These are phyloP conservation scores for Mimas tiliae DNA, from an alignment of 2,888 invertebrate species.

Conservation along the genomic window DNA sequence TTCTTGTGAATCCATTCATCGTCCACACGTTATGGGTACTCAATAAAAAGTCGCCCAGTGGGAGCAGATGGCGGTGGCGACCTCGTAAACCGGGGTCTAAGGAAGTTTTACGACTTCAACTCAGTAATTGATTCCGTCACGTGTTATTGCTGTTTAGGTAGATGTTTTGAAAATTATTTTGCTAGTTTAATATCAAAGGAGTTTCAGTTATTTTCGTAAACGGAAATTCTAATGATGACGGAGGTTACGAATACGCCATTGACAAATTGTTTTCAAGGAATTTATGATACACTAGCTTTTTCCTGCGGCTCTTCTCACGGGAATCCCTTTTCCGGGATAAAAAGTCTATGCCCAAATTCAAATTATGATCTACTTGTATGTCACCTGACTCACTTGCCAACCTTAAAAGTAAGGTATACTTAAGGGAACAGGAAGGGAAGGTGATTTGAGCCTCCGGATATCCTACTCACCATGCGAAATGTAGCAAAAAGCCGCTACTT, in stretches of 20 bases:
- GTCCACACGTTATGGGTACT: conserved; percentile 51
- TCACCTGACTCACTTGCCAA: too few relatives aligned
- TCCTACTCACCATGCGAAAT: too few relatives aligned
- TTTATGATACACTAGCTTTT: background rate
- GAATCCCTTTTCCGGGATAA: too few relatives aligned
- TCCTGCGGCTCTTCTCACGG: too few relatives aligned
- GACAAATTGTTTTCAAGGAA: background rate
- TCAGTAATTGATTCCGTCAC: conserved; percentile 53
- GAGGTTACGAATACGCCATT: background rate
- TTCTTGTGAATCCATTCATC: conserved; percentile 44
- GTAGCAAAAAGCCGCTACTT: too few relatives aligned
- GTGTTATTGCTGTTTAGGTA: conserved; percentile 41
- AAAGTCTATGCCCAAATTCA: too few relatives aligned
- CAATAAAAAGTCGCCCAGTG: conserved; percentile 52
- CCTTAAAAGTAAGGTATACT: too few relatives aligned
- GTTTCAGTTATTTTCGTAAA: background rate
- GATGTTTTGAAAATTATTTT: conserved; percentile 10
- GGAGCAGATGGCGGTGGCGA: conserved; percentile 55
- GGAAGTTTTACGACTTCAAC: conserved; percentile 52
- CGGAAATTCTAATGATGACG: background rate
- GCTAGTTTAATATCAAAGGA: background rate
- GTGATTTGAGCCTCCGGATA: too few relatives aligned
- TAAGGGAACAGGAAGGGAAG: too few relatives aligned
- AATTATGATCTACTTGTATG: too few relatives aligned
- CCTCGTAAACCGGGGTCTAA: conserved; percentile 54